Percentiles rank a stretch among this genome's conserved stretches.
These are phyloP conservation scores for Nemurella pictetii DNA, from an alignment of 2,888 invertebrate genomes.

Conservation along the genomic window DNA sequence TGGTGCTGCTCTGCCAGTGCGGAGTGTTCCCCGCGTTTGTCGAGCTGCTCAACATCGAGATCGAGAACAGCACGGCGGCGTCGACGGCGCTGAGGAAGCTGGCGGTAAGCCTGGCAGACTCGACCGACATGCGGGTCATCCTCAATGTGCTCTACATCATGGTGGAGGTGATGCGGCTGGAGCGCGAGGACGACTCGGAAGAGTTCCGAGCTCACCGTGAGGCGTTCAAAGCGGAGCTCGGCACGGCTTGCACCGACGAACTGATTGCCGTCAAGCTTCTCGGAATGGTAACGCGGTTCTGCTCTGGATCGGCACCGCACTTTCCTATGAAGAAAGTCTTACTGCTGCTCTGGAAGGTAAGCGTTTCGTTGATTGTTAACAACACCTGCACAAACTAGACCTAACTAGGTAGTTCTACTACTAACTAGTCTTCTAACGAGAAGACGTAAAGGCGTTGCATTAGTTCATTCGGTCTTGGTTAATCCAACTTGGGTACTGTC, in stretches of 20 bases:
- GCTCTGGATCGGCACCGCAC: conserved; percentile 93
- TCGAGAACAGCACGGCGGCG: conserved; percentile 76
- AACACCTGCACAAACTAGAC: too few relatives aligned
- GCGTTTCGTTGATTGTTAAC: too few relatives aligned
- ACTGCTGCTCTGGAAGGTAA: conserved; percentile 89
- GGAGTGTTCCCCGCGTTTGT: conserved; percentile 90
- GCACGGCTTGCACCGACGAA: conserved; percentile 72
- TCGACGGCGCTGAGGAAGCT: conserved; percentile 74
- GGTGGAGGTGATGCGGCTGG: conserved; percentile 88
- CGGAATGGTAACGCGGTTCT: conserved; percentile 95
- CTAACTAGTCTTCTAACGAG: too few relatives aligned
- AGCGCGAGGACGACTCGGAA: conserved; percentile 53
- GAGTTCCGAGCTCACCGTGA: conserved; percentile 60
- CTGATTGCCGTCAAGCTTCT: conserved; percentile 85
- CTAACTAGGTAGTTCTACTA: too few relatives aligned
- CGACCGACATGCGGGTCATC: conserved; percentile 87
- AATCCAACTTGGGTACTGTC: too few relatives aligned
- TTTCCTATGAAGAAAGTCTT: conserved; percentile 99
- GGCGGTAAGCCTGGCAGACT: conserved; percentile 85
- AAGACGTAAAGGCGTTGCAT: too few relatives aligned
- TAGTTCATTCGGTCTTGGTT: too few relatives aligned
- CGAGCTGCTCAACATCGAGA: conserved; percentile 92
- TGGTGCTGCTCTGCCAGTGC: conserved; percentile 83
- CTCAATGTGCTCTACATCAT: conserved; percentile 93
- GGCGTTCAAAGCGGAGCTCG: conserved; percentile 64